phyloP scores from a whole-genome alignment of 1,140 invertebrate species.

The Scaptomyza hsui region DNA sequence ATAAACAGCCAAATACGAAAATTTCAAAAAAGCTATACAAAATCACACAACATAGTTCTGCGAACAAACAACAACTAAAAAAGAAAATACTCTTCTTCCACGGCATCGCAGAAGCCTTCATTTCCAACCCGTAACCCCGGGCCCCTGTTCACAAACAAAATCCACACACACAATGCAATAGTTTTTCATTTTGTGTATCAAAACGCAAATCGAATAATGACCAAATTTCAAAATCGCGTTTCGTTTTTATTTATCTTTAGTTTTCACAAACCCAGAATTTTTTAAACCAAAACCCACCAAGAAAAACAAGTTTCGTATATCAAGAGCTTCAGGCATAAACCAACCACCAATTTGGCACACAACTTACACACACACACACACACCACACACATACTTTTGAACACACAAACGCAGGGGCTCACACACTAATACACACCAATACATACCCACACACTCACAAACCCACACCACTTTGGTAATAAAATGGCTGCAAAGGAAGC shows the following conservation, averaged over 20 bases:
- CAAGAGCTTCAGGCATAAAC: constrained; percentile 69
- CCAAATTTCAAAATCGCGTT: constrained; percentile 69
- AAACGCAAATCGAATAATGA: constrained; percentile 75
- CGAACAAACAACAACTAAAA: constrained; percentile 39
- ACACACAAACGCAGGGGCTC: constrained; percentile 55
- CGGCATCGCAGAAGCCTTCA: constrained; percentile 81
- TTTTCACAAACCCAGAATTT: constrained; percentile 55
- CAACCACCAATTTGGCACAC: constrained; percentile 65
- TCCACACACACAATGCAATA: constrained; percentile 79
- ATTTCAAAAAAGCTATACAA: constrained; percentile 23
- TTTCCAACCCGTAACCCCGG: constrained; percentile 57
- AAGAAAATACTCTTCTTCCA: constrained; percentile 72
- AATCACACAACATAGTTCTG: constrained; percentile 48
- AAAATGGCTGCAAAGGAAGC: constrained; percentile 82
- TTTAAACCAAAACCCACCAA: constrained; percentile 46
- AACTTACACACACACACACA: constrained; percentile 57
- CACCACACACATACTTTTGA: constrained; percentile 52
- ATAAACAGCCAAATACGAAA: constrained; percentile 25
- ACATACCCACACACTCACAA: constrained; percentile 33
- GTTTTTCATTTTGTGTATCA: constrained; percentile 80
- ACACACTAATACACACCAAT: constrained; percentile 30
- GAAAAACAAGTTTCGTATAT: constrained; percentile 65
- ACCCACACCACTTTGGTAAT: constrained; percentile 73
- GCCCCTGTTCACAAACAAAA: constrained; percentile 49
- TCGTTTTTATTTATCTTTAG: constrained; percentile 70